Evolutionary conservation across 1,140 invertebrate genomes (phyloP).

Genomic region (Formica exsecta): DNA sequence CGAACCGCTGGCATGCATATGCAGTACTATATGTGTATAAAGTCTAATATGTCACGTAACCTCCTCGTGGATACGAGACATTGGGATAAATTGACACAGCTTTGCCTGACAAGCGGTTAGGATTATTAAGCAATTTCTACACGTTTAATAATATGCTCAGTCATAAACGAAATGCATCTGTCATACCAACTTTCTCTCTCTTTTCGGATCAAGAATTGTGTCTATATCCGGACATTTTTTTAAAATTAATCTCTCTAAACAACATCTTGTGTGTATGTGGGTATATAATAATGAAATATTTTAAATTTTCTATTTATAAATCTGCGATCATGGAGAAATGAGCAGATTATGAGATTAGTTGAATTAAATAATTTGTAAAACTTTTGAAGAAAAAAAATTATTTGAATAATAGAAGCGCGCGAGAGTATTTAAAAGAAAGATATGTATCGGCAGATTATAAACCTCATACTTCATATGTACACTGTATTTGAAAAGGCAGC

Average conservation of each 20-base stretch:
- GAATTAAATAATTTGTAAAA: neutral
- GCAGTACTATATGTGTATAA: slow-evolving; percentile 24
- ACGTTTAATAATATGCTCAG: slow-evolving; percentile 54
- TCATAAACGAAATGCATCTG: neutral
- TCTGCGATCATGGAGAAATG: neutral
- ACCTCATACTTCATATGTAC: slow-evolving; percentile 25
- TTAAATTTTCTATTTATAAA: neutral
- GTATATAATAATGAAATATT: too few species aligned
- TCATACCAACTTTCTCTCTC: neutral
- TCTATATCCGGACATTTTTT: too few species aligned
- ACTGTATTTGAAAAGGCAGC: slow-evolving; percentile 63
- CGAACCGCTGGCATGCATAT: slow-evolving; percentile 39
- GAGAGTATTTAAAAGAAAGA: neutral
- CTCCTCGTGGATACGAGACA: slow-evolving; percentile 60
- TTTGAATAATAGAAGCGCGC: neutral
- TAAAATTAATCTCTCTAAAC: too few species aligned
- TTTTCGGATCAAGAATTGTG: neutral
- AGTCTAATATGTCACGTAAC: slow-evolving; percentile 44
- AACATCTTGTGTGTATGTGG: too few species aligned
- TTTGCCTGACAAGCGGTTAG: slow-evolving; percentile 58
- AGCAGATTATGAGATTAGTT: neutral
- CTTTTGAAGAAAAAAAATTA: neutral
- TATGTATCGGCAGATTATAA: slow-evolving; percentile 37
- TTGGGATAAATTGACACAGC: slow-evolving; percentile 72
- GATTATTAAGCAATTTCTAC: slow-evolving; percentile 65